Evolutionary conservation across 2,888 invertebrate genomes (phyloP), one percentile per base, ranked within the genome.

Genomic region (Himalopsyche kuldschensis): DNA sequence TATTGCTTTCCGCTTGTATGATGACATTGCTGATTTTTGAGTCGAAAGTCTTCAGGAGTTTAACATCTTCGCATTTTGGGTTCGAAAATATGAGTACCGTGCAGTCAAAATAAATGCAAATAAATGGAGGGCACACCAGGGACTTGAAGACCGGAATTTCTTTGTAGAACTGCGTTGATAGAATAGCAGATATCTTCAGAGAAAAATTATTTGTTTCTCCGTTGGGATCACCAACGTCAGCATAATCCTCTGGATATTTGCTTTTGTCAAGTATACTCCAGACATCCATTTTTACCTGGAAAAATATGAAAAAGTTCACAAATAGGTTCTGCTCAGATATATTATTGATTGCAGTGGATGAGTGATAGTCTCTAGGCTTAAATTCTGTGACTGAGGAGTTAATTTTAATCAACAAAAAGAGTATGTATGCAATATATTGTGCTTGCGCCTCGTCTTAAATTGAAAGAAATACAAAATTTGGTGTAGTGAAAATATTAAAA

Each of bases 71-170:
- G 17, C 84, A 84, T 79, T 84, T 83, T 11, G 47, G 32, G 11
- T 78, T 79, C 3, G 78, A 75, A 31, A 85, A 81, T n/a, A 84
- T 46, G 5, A 86, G 20, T 8, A 86, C 11, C 17, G 47, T 79
- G 27, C 84, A 75, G 27, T 85, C 85, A 79, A 86, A 86, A 63
- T 85, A 86, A 41, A 85, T 41, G 63, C 82, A 85, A 11, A 86
- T 31, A 24, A 79, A 84, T 3, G 86, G 86, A 46, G 77, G 27
- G 35, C 81, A 63, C 30, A 84, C 79, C 15, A 27, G 4, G 11
- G 82, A 82, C 11, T 80, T 46, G 41, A 85, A 79, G 17, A 47
- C 55, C 8, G 82, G 81, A 20, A 78, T n/a, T 4, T 76, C 48
- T 24, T 47, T 77, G 31, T 77, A 69, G 15, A n/a, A 32, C 30